Base-by-base conservation (phyloP, 2,113 vertebrate genomes). In the Burhinus oedicnemus region DNA sequence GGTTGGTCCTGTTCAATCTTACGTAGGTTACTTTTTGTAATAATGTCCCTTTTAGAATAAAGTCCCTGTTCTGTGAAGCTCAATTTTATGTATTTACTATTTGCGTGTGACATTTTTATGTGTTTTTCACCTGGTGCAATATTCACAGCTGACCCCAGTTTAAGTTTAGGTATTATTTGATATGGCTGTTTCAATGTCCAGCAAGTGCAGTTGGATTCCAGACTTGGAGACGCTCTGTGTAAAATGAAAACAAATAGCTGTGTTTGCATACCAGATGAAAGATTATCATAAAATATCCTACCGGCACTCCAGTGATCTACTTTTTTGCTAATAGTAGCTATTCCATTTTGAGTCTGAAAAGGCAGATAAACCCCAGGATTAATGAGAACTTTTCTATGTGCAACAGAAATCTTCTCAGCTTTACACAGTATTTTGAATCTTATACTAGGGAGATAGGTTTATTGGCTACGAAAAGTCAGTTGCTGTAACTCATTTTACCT, bases 351-450 rank as follows among this genome's bases (percentile, higher is more conserved):
- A 78, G 72, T 57, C 72, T 84, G 72, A 71, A 64, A 84, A 47
- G 65, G 72, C 57, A 40, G 65, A 74, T 77, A 96, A 96, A 72
- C 6, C 62, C 66, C 8, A 2, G 87, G 92, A 95, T 95, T 96
- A 94, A 83, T 15, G 45, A 74, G 62, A 11, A 45, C 88, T 88
- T 94, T 80, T 74, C 87, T 70, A 76, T 8, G 51, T 54, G 38
- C 57, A 71, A 91, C 83, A 94, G 38, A 86, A 81, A 92, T 94
- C 88, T 95, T 82, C 93, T 81, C 85, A 81, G 85, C 62, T 96
- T 90, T 90, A 86, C 64, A 9, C 62, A 74, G 49, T 36, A 18
- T 51, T 94, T 75, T 47, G 23, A 62, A 84, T 64, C 87, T 96
- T 90, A 38, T 2, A 38, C 18, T 10, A 61, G 25, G n/a, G 49